Evolutionary conservation across 2,113 vertebrate species (phyloP), one percentile per base, ranked within the genome.

Genomic region (Bolborhynchus lineola): DNA sequence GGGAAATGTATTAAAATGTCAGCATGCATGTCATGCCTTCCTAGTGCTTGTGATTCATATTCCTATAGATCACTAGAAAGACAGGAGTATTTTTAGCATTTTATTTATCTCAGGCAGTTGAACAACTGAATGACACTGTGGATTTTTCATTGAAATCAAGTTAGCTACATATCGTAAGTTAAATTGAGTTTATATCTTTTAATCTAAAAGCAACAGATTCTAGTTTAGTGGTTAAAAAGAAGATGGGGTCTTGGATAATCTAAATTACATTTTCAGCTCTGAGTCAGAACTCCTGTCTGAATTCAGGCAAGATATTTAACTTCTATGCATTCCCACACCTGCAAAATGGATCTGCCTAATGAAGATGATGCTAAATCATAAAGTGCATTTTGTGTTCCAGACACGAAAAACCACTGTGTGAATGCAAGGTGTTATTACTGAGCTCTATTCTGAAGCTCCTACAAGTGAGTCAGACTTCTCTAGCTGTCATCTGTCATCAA

Each of bases 1-100:
- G 65, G 44, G 42, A 92, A 84, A 71, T 44, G 60, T 52, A 91
- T 82, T 79, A 89, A 96, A 95, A 95, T 89, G 39, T 49, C 89
- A 89, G 35, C 11, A 49, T 16, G 29, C 5, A 1, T 74, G 68
- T 88, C 71, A 53, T 0, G 3, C 33, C 47, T 71, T 31, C 82
- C 71, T 71, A 57, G 60, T 46, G 57, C 21, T 82, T 71, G 55
- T 86, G 91, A 92, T 92, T 82, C 77, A 71, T 86, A n/a, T 68
- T 81, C 71, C 57, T 29, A 23, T 47, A 82, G 64, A 87, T 63
- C 74, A 33, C 46, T 42, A 44, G 62, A 89, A 72, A 62, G 33
- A 60, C n/a, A 71, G n/a, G 44, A 89, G 35, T 92, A 79, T 69
- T 64, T 95, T 91, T 49, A 76, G 57, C 3, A 63, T 85, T 93